Conservation (phyloP, 2,888 invertebrate species). For the Electrophaes corylata region DNA sequence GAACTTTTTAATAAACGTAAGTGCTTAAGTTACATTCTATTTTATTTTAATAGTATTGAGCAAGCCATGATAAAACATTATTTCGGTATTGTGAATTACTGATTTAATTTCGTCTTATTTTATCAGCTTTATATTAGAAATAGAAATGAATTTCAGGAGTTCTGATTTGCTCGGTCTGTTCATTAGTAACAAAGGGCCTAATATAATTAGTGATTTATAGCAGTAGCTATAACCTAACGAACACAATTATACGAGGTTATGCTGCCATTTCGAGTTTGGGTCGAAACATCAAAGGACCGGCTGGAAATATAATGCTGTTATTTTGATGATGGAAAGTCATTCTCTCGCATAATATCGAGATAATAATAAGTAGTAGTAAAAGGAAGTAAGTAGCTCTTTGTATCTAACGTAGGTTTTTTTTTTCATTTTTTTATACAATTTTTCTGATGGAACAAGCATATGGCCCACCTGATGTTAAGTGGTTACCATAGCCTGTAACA, state of each 20-base stretch:
- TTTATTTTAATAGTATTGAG: not conserved
- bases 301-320: slow-evolving; percentile 3
- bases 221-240: slow-evolving; percentile 61
- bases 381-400: too few species aligned
- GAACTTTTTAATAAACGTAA: too few species aligned
- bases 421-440: too few species aligned
- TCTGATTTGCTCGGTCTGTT: slow-evolving; percentile 25
- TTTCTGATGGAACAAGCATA: too few species aligned
- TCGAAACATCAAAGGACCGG: slow-evolving; percentile 32
- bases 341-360: too few species aligned
- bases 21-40: too few species aligned
- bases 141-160: slow-evolving; percentile 31
- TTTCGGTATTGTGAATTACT: not conserved
- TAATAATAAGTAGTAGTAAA: too few species aligned
- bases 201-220: slow-evolving; percentile 76
- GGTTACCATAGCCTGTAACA: too few species aligned
- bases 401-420: not conserved
- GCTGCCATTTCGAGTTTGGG: slow-evolving; percentile 46
- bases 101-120: not conserved
- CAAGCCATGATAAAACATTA: not conserved
- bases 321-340: slow-evolving; percentile 15
- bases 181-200: slow-evolving; percentile 60
- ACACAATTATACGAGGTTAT: slow-evolving; percentile 56
- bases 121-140: slow-evolving; percentile 14
- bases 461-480: too few species aligned